These are phyloP conservation scores for Drosophila yakuba DNA, from an alignment of 1,140 invertebrate genomes.

Conservation along the genomic window DNA sequence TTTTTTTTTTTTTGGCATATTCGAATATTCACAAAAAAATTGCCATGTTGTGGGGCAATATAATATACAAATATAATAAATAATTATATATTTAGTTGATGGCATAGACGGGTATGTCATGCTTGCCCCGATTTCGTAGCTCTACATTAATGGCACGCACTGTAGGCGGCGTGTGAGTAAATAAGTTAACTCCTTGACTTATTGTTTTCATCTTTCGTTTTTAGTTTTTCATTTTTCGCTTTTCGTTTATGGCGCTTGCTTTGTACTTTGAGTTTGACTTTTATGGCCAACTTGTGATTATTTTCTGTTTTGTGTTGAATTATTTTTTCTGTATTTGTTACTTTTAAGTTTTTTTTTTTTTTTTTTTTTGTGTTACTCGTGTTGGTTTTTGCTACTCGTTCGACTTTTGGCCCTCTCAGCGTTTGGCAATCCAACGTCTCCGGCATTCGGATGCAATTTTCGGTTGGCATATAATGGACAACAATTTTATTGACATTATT, in stretches of 20 bases:
- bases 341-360: too few species aligned
- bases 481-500: conserved; percentile 84
- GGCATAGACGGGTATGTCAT: too few species aligned
- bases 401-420: conserved; percentile 74
- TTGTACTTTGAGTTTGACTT: conserved; percentile 75
- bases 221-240: conserved; percentile 56
- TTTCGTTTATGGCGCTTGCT: conserved; percentile 76
- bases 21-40: background rate
- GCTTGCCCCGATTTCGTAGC: too few species aligned
- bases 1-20: too few species aligned
- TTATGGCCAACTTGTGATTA: conserved; percentile 79
- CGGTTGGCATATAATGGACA: conserved; percentile 76
- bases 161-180: conserved; percentile 38
- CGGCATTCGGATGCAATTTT: conserved; percentile 71
- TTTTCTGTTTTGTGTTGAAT: conserved; percentile 39
- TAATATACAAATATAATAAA: too few species aligned
- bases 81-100: too few species aligned
- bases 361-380: too few species aligned
- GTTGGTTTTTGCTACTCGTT: conserved; percentile 34
- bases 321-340: conserved; percentile 21
- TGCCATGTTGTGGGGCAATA: too few species aligned
- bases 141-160: conserved; percentile 12
- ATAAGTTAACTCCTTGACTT: conserved; percentile 74
- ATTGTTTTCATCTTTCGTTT: conserved; percentile 72
- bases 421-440: conserved; percentile 67